These are phyloP conservation scores for Brachionus koreanus DNA, from an alignment of 1,140 invertebrate genomes.

Conservation along the genomic window DNA sequence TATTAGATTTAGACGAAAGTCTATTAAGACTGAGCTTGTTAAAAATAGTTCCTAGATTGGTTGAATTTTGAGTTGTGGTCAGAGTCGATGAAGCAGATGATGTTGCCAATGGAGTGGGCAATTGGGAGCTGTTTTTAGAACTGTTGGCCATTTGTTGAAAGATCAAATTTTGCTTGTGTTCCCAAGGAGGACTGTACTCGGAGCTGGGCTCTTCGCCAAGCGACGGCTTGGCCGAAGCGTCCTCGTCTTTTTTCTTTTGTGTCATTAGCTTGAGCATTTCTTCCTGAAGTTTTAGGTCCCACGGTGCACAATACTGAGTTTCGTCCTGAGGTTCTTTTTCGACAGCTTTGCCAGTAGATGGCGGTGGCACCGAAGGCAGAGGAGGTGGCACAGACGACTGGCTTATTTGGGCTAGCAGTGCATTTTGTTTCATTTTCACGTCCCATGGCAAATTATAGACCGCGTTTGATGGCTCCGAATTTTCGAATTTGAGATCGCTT, in stretches of 20 bases:
- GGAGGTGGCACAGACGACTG: neutral
- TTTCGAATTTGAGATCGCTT: neutral
- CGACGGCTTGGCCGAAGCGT: neutral
- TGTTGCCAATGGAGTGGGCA: neutral
- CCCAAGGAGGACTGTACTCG: constrained; percentile 39
- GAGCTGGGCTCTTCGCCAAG: neutral
- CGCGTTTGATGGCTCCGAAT: neutral
- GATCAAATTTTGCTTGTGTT: neutral
- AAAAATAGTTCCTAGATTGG: neutral
- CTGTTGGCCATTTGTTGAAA: constrained; percentile 7
- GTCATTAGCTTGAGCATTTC: too few species aligned
- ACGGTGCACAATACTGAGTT: constrained; percentile 43
- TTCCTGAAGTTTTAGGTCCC: neutral
- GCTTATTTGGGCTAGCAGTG: neutral
- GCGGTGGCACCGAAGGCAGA: neutral
- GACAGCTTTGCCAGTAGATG: neutral
- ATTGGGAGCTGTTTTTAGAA: neutral
- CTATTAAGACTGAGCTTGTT: constrained; percentile 11
- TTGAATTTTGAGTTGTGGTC: neutral
- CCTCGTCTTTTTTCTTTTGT: too few species aligned
- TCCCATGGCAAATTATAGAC: constrained; percentile 41
- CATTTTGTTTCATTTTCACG: neutral
- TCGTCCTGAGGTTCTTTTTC: constrained; percentile 2
- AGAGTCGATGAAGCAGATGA: constrained; percentile 2
- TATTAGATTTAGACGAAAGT: constrained; percentile 3